These are phyloP conservation scores for Avahi laniger DNA, from an alignment of 2,797 vertebrate species.

Conservation along the genomic window DNA sequence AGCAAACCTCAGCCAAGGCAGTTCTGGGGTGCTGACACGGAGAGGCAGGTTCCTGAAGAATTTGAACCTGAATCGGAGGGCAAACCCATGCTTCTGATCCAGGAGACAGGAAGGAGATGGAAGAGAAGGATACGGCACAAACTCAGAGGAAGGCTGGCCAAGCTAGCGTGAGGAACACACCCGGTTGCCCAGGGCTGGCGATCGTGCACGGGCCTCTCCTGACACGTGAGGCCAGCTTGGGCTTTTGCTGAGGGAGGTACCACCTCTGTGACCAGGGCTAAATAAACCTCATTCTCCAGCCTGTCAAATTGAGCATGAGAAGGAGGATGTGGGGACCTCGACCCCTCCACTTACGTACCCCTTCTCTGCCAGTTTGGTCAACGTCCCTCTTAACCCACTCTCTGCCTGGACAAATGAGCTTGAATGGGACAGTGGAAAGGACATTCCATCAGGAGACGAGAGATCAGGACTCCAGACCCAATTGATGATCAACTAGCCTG, in stretches of 20 bases:
- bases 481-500: neutral
- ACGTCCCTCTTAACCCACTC: neutral
- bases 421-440: neutral
- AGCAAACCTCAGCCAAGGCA: neutral
- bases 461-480: neutral
- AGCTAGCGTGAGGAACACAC: rapidly evolving
- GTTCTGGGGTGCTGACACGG: neutral
- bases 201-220: rapidly evolving
- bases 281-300: neutral
- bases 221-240: neutral
- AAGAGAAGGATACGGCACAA: neutral
- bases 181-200: neutral
- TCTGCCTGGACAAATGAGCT: neutral
- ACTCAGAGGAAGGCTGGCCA: neutral
- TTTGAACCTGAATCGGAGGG: neutral
- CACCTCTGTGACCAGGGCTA: neutral
- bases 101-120: neutral
- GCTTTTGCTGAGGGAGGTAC: neutral
- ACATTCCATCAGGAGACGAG: neutral
- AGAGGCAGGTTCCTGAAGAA: neutral
- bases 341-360: neutral
- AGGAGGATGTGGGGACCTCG: rapidly evolving
- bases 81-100: neutral
- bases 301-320: neutral
- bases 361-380: neutral